Conservation (phyloP, 2,113 vertebrate species). For the Poeciliopsis prolifica region DNA sequence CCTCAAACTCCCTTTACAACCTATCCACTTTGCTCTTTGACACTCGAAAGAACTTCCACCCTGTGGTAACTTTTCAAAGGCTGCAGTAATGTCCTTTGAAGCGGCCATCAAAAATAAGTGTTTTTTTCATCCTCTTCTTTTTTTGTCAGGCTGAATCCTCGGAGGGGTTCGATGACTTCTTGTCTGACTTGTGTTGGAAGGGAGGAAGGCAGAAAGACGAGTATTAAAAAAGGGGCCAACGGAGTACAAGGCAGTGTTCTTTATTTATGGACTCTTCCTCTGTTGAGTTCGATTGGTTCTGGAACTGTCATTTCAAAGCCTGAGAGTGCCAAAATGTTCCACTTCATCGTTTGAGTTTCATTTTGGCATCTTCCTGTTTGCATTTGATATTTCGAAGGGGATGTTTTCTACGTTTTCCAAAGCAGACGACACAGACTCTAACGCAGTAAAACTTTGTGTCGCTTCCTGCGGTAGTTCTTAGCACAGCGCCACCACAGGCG, state of each 20-base stretch:
- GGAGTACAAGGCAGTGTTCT: conserved; percentile 18
- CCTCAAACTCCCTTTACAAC: conserved; percentile 30
- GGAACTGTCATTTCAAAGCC: not conserved
- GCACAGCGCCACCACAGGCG: too few species aligned
- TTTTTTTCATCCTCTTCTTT: conserved; percentile 44
- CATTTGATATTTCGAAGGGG: too few species aligned
- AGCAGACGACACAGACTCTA: not conserved
- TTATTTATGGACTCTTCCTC: conserved; percentile 9
- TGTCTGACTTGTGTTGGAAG: conserved; percentile 41
- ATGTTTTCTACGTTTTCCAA: too few species aligned
- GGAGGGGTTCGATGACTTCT: conserved; percentile 49
- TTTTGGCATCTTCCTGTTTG: not conserved
- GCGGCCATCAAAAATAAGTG: conserved; percentile 71
- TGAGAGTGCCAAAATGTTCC: too few species aligned
- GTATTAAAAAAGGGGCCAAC: conserved; percentile 35
- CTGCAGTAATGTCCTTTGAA: conserved; percentile 71
- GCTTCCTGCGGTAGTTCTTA: too few species aligned
- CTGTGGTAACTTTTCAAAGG: conserved; percentile 74
- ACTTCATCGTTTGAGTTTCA: not conserved
- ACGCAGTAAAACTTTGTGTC: too few species aligned
- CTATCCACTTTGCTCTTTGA: conserved; percentile 40
- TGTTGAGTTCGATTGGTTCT: not conserved
- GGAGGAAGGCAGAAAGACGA: conserved; percentile 37
- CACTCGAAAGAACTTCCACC: conserved; percentile 54
- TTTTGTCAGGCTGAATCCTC: conserved; percentile 47